A percentile compares a stretch with the other conserved stretches of the same genome.
Evolutionary conservation across 2,797 vertebrate genomes (phyloP).

Genomic region (Bradypodion pumilum): DNA sequence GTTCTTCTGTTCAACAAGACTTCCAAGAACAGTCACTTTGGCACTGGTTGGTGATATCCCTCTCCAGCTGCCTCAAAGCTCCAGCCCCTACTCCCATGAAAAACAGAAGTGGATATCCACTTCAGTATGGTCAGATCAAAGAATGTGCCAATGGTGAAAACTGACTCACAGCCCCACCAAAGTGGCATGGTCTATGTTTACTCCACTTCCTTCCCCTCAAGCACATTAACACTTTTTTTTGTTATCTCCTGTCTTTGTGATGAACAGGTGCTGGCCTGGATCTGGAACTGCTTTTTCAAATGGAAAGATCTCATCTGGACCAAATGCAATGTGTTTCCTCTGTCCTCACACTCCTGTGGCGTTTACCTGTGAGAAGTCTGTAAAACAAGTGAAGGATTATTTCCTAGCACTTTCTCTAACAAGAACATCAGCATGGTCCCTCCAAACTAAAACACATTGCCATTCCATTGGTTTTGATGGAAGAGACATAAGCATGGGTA

Average conservation of each 20-base stretch:
- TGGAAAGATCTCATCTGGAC: not conserved
- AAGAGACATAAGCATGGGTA: not conserved
- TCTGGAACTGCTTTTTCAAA: not conserved
- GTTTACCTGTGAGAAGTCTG: not conserved
- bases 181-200: not conserved
- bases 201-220: not conserved
- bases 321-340: not conserved
- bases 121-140: no score
- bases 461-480: not conserved
- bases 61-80: no score
- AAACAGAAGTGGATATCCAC: no score
- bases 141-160: no score
- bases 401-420: not conserved
- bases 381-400: not conserved
- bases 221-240: no score
- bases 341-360: not conserved
- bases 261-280: not conserved
- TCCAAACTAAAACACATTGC: not conserved
- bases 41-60: no score
- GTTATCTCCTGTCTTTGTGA: not conserved
- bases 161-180: no score
- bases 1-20: no score
- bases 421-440: not conserved
- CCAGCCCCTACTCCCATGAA: no score
- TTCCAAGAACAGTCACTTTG: no score